Evolutionary conservation across 2,113 vertebrate species (phyloP), one percentile per base, ranked within the genome.

Genomic region (Oreocharis arfaki): DNA sequence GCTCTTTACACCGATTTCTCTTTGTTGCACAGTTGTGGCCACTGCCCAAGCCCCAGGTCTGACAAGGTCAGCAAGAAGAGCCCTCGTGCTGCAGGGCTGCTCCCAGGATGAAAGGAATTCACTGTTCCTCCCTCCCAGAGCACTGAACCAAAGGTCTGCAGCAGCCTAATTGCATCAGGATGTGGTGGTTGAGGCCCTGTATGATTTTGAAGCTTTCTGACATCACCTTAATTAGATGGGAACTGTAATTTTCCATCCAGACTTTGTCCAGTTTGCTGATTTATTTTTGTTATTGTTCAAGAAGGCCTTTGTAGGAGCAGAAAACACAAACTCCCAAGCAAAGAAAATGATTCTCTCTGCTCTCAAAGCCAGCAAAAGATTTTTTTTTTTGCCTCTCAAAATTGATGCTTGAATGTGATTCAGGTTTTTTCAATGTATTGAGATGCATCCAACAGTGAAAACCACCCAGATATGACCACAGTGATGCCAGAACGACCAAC

Each of bases 191-290:
- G 80, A 92, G 57, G 82, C 77, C 89, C 37, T 83, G 76, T 10
- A 53, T 70, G 68, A 87, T 74, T 95, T 84, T 90, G 87, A 63
- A 92, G 75, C 89, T 75, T 70, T 78, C 80, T 95, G 85, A 73
- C 77, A 89, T 81, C 77, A 84, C 77, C 84, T 98, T 96, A 94
- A 97, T 95, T 65, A 97, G 92, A 93, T 50, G 84, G 94, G 78
- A 61, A 35, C 91, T 47, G 85, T 83, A 95, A 96, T 97, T 93
- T 95, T 71, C 84, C 63, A 76, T 6, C 77, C 78, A 49, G 35
- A 67, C 42, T 87, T 83, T 86, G 81, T 87, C 35, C 60, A 56
- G 19, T 42, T 81, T 71, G 78, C 69, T 86, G 87, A 52, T 95
- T 76, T 35, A 39, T 85, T 93, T 80, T 85, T 70, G 39, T 60